A percentile compares a stretch with the other conserved stretches of the same genome.
phyloP scores from a whole-genome alignment of 2,888 invertebrate species.

The Cheilosia impressa region DNA sequence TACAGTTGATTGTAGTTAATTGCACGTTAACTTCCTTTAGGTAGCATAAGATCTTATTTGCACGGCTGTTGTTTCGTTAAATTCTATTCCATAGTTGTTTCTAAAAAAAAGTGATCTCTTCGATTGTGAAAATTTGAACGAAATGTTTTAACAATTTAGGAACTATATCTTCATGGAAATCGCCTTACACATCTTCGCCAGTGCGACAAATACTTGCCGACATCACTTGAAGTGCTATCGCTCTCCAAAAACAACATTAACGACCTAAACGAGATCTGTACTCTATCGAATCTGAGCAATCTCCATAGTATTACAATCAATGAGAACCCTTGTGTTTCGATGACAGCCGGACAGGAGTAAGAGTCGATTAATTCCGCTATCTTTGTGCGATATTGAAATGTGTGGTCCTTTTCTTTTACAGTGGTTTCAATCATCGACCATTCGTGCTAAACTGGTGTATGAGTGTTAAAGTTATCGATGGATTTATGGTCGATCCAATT shows the following conservation, averaged over 20 bases:
- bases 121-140: not conserved
- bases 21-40: too few species aligned
- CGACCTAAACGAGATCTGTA: constrained; percentile 94
- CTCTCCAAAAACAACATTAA: constrained; percentile 92
- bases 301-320: constrained; percentile 92
- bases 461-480: constrained; percentile 93
- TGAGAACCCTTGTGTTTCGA: constrained; percentile 94
- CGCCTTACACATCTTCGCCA: constrained; percentile 91
- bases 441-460: constrained; percentile 97
- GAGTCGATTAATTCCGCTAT: constrained; percentile 49
- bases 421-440: constrained; percentile 95
- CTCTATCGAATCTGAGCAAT: constrained; percentile 89
- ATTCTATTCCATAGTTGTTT: not conserved
- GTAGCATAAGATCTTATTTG: not conserved
- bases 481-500: constrained; percentile 93
- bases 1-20: too few species aligned
- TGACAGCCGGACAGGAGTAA: constrained; percentile 91
- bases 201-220: constrained; percentile 92
- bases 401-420: constrained; percentile 80
- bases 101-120: not conserved
- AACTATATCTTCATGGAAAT: constrained; percentile 93
- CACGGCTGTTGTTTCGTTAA: not conserved
- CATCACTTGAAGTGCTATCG: constrained; percentile 89
- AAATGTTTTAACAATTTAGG: constrained; percentile 85
- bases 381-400: not conserved